Base-by-base conservation (phyloP, 2,888 invertebrate genomes). In the Anoplius nigerrimus region DNA sequence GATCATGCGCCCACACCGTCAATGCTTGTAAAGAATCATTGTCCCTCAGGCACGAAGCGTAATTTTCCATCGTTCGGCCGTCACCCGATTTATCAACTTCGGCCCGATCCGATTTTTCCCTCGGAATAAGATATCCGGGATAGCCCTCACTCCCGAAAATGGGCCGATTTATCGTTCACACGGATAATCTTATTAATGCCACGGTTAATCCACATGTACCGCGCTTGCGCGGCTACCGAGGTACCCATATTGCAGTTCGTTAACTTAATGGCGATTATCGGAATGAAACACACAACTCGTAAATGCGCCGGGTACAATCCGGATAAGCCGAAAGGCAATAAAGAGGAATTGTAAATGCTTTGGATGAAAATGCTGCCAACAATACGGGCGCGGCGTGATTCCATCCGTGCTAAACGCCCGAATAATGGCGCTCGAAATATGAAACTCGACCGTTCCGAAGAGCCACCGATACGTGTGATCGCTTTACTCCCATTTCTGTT, bases 191-290 rank as follows among this genome's bases (percentile, higher is more conserved):
- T 60, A 60, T 60, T 60, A 46, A 60, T 46, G 60, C n/a, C 46
- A 52, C 48, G 60, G 34, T 51, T 60, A 60, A 52, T 74, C 59
- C 65, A 70, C 68, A 71, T 73, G 73, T 76, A 62, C 69, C 74
- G 56, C 53, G 52, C 71, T 65, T 64, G 71, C 66, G 76, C 74
- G 72, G 56, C 53, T 27, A 71, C 66, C 65, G 71, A 66, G 75
- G 76, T 79, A 69, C 63, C 72, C 75, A 69, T 72, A 75, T 79
- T 76, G 79, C 79, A 79, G 79, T 79, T 79, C 79, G 79, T 79
- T 79, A 79, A 79, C 76, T 79, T 79, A 79, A 79, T 76, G 76
- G 79, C 72, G 76, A 81, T 81, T 78, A 79, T 78, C 72, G 74
- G 81, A 70, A 78, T 79, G 74, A 76, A 78, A 78, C 74, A 68